Conservation (phyloP, 2,888 invertebrate genomes). For the Lycophotia porphyrea region DNA sequence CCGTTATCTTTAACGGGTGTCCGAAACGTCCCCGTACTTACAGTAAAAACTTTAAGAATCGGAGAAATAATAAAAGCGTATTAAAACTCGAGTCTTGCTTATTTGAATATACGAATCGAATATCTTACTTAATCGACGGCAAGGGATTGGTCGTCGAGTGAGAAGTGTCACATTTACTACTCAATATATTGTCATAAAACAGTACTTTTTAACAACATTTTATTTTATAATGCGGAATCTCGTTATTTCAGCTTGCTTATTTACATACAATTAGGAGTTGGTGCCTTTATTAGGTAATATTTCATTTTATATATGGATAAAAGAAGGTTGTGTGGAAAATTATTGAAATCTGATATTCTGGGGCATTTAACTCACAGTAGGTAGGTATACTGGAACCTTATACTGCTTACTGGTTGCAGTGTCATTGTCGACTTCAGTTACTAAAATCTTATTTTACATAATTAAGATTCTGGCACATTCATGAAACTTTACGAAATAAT, state of each 20-base stretch:
- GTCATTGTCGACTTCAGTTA: constrained; percentile 5
- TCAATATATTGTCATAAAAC: constrained; percentile 80
- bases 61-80: constrained; percentile 74
- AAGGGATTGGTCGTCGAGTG: constrained; percentile 78
- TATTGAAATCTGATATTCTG: constrained; percentile 41
- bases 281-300: constrained; percentile 64
- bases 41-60: constrained; percentile 70
- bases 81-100: constrained; percentile 73
- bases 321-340: constrained; percentile 30
- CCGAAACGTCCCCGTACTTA: constrained; percentile 65
- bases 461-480: constrained; percentile 18
- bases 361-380: constrained; percentile 19
- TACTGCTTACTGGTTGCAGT: not conserved
- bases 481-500: constrained; percentile 7
- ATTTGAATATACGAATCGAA: constrained; percentile 79
- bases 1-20: constrained; percentile 74
- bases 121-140: constrained; percentile 79
- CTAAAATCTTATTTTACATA: constrained; percentile 27
- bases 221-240: constrained; percentile 71
- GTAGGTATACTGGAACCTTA: not conserved
- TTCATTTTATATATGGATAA: constrained; percentile 31
- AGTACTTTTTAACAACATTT: constrained; percentile 75
- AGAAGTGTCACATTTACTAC: constrained; percentile 81
- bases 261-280: constrained; percentile 70
- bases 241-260: constrained; percentile 69